Evolutionary conservation across 2,888 invertebrate species (phyloP).

Genomic region (Neocrepidodera transversa): DNA sequence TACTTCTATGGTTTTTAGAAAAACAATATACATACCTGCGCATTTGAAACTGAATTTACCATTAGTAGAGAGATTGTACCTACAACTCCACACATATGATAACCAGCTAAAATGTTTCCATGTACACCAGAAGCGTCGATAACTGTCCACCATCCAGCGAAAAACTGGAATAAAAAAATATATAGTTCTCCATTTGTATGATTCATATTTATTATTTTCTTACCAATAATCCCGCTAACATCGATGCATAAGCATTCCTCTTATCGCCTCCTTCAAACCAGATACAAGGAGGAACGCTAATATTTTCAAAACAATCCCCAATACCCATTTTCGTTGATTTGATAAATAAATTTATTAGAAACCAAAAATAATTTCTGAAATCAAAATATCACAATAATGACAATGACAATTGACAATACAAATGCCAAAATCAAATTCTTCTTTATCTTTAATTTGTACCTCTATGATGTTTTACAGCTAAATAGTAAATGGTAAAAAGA

Average conservation of each 20-base stretch:
- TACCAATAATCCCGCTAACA: constrained; percentile 88
- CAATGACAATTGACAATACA: too few relatives aligned
- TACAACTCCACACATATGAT: constrained; percentile 93
- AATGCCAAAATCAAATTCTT: too few relatives aligned
- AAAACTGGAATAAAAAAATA: constrained; percentile 72
- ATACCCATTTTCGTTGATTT: constrained; percentile 51
- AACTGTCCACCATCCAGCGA: constrained; percentile 97
- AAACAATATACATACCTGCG: constrained; percentile 69
- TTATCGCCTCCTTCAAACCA: constrained; percentile 87
- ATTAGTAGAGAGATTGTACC: constrained; percentile 94
- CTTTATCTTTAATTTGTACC: too few relatives aligned
- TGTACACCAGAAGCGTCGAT: constrained; percentile 91
- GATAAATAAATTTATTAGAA: too few relatives aligned
- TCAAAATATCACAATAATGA: too few relatives aligned
- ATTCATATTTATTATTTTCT: constrained; percentile 39
- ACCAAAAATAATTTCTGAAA: neutral
- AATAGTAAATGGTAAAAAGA: too few relatives aligned
- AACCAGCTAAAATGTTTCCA: constrained; percentile 73
- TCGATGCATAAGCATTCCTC: constrained; percentile 85
- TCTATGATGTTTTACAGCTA: too few relatives aligned
- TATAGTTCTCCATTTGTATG: neutral
- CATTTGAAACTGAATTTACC: constrained; percentile 97
- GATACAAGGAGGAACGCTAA: constrained; percentile 77
- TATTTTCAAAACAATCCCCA: constrained; percentile 68
- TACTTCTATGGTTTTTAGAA: neutral